Evolutionary conservation across 64 coral and sea anemone genomes (phyloP), one percentile per base, ranked within the genome.

Genomic region (Cladopsammia gracilis): DNA sequence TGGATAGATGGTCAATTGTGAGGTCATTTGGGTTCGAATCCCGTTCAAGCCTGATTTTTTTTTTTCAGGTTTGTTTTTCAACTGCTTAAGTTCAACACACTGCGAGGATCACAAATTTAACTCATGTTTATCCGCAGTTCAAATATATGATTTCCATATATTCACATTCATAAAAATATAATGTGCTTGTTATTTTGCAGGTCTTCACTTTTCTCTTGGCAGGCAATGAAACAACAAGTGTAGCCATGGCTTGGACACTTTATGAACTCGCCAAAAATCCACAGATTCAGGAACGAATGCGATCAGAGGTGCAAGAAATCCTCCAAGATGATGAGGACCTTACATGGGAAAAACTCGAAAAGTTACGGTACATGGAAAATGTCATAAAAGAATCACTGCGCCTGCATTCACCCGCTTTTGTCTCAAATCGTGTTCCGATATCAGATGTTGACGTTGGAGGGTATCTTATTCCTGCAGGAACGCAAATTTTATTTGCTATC

Each of bases 161-260:
- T n/a, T n/a, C n/a, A n/a, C n/a, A n/a, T n/a, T n/a, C n/a, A n/a
- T n/a, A 0, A 34, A 34, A 34, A 34, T 34, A 34, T 34, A 34
- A 34, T 34, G 34, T 34, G 34, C 34, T 34, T 34, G 34, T 34
- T 34, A 10, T 82, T 2, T 66, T 48, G 16, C 15, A 89, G 76
- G 87, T 89, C 10, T 89, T 89, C 48, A 89, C 87, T 12, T 89
- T 89, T 53, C 7, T 90, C 46, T 19, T 89, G 15, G 73, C 88
- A 48, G 93, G 93, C 12, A 88, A 95, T 72, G 88, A 95, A 26
- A 95, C 93, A 22, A 77, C 88, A 4, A 95, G 93, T 79, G 87
- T 90, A 5, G 72, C 93, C 50, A 42, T 95, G 10, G 81, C 88
- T 5, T 95, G 93, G 93, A 95, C 93, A 22, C 60, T 95, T 20